Percentiles rank a stretch among this genome's conserved stretches.
phyloP scores from a whole-genome alignment of 1,140 invertebrate species.

The Aleiodes sp. region DNA sequence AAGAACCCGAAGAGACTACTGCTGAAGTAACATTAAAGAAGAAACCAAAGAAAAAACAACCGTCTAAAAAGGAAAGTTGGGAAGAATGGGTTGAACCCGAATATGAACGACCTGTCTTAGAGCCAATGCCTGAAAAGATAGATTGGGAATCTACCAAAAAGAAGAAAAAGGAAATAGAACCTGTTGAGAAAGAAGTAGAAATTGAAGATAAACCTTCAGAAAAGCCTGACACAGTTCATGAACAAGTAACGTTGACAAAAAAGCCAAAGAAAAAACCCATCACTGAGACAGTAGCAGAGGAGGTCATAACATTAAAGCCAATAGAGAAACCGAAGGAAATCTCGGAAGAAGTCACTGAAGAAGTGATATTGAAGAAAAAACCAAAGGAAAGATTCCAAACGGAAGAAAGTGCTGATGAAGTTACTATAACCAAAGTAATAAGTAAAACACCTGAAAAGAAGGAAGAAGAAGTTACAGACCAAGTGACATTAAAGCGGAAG shows the following conservation, averaged over 20 bases:
- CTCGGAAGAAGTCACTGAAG: conserved; percentile 8
- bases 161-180: conserved; percentile 54
- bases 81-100: no score
- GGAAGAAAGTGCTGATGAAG: conserved; percentile 54
- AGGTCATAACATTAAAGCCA: conserved; percentile 41
- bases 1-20: conserved; percentile 47
- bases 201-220: neutral
- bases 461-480: conserved; percentile 46
- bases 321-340: neutral
- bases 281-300: neutral
- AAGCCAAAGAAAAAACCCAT: conserved; percentile 55
- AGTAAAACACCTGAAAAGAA: conserved; percentile 34
- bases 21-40: conserved; percentile 60
- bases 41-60: conserved; percentile 61
- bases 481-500: conserved; percentile 56
- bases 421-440: conserved; percentile 44
- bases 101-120: no score
- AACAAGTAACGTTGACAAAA: conserved; percentile 38
- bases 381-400: conserved; percentile 31
- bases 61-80: conserved; percentile 62
- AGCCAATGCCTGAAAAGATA: conserved; percentile 62
- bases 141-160: conserved; percentile 57
- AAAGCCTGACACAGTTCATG: conserved; percentile 41
- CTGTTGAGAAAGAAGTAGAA: conserved; percentile 21
- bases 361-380: neutral